phyloP scores from a whole-genome alignment of 2,888 invertebrate genomes.

The Notodonta ziczac region DNA sequence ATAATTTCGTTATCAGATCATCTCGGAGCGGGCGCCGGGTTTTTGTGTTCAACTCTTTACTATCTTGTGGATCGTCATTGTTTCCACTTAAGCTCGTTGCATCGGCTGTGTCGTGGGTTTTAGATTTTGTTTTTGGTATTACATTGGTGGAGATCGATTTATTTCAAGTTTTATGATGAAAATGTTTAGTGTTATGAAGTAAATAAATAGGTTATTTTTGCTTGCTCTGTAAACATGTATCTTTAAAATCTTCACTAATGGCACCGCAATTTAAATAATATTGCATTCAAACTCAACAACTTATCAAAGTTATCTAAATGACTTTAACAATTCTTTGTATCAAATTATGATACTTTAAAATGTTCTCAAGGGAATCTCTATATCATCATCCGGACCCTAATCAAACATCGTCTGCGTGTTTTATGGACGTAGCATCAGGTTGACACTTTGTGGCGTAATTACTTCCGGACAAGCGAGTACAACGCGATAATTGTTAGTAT shows the following conservation, averaged over 20 bases:
- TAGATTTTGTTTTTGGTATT: not conserved
- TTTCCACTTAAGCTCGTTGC: slow-evolving; percentile 47
- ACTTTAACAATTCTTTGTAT: slow-evolving; percentile 7
- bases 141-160: not conserved
- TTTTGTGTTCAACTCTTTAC: slow-evolving; percentile 55
- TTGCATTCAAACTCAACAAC: no score
- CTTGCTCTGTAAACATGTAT: no score
- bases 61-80: slow-evolving; percentile 59
- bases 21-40: slow-evolving; percentile 58
- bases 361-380: slow-evolving; percentile 44
- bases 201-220: no score
- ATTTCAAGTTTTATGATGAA: not conserved
- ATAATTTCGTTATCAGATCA: slow-evolving; percentile 67
- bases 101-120: slow-evolving; percentile 6
- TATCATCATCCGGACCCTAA: slow-evolving; percentile 55
- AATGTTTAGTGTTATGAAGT: not conserved
- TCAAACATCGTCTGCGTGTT: slow-evolving; percentile 62
- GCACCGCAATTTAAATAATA: no score
- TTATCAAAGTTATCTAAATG: no score
- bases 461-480: slow-evolving; percentile 53
- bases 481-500: slow-evolving; percentile 56
- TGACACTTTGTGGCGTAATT: slow-evolving; percentile 61
- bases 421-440: slow-evolving; percentile 49
- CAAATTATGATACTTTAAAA: slow-evolving; percentile 27
- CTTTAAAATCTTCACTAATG: no score